Base-by-base conservation (phyloP, 2,797 vertebrate species). In the Xiphophorus birchmanni region DNA sequence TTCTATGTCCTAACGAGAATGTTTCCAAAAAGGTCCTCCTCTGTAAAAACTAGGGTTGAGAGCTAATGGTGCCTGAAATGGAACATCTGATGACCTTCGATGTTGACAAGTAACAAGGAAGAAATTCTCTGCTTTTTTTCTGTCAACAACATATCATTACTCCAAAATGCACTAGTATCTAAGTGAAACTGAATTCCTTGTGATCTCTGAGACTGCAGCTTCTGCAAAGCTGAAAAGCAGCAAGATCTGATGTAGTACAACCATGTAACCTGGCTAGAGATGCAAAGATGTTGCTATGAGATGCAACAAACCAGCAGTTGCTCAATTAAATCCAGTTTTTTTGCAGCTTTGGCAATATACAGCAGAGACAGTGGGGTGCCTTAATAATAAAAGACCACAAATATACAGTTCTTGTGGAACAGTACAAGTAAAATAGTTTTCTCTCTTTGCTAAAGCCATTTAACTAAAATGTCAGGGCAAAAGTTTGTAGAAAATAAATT, bases 251-350 rank as follows among this genome's bases (percentile, higher is more conserved):
- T 96, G 96, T 95, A 94, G 83, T 54, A 77, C 83, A 96, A 92
- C 90, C 88, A 86, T 89, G 82, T 78, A 84, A 81, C 63, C 83
- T 87, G 94, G 94, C 89, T 47, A 79, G 56, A 75, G 94, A 95
- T 96, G 96, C 93, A 93, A 93, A 81, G 95, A 96, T 96, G 97
- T 98, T 97, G 95, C 97, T 96, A 98, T 97, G 96, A 96, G 95
- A 97, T 95, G 95, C 97, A 97, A 96, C 95, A 95, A 95, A 93
- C 93, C 96, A 96, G 95, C 95, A 95, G 94, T 96, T 95, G 96
- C 95, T 96, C 97, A 96, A 97, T 97, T 97, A 97, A 96, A 96
- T 96, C 92, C 96, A 94, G 13, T 2, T 60, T 32, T 35, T 32
- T 60, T 94, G 95, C 95, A 95, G 95, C 96, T 96, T 94, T 96